Evolutionary conservation across 2,113 vertebrate genomes (phyloP).

Genomic region (Gallinago jamesoni): DNA sequence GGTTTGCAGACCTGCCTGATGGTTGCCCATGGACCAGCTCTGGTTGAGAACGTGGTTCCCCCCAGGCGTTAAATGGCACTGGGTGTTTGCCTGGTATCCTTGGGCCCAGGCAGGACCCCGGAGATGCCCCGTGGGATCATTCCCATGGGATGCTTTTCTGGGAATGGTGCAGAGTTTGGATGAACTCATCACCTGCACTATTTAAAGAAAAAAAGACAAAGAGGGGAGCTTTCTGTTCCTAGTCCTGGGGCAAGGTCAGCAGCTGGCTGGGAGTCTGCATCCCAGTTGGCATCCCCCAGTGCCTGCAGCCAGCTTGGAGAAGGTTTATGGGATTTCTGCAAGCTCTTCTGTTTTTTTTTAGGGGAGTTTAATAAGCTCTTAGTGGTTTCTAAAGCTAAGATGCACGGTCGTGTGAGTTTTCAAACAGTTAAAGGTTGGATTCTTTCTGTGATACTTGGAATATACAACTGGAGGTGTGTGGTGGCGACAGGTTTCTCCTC

Average conservation of each 20-base stretch:
- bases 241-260: not conserved
- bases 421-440: not conserved
- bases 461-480: not conserved
- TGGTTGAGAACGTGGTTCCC: not conserved
- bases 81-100: not conserved
- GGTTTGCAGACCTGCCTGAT: not conserved
- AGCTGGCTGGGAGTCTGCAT: not conserved
- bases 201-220: not conserved
- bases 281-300: not conserved
- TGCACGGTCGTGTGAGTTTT: not conserved
- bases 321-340: not conserved
- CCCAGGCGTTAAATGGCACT: not conserved
- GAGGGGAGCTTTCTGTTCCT: not conserved
- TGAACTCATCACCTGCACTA: not conserved
- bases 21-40: not conserved
- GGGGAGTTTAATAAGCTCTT: not conserved
- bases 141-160: not conserved
- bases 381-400: not conserved
- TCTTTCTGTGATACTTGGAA: not conserved
- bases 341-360: not conserved
- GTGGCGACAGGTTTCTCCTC: not conserved
- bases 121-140: rapidly evolving
- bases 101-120: not conserved
- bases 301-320: not conserved
- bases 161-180: not conserved